phyloP scores from a whole-genome alignment of 1,140 invertebrate species.

The Drosophila mayri region DNA sequence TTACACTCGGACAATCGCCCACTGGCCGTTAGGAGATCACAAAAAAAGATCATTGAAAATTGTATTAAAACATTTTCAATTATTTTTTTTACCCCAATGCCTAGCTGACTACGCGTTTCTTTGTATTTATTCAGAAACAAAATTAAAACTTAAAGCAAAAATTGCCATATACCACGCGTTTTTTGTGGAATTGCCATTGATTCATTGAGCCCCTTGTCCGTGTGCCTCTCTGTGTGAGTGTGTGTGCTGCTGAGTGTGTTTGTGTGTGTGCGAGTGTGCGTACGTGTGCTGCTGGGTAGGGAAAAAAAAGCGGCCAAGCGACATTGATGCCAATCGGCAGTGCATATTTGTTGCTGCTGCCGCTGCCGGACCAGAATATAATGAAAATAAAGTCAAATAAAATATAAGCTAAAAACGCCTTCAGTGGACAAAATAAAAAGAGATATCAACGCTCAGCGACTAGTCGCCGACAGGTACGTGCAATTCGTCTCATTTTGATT shows the following conservation, averaged over 20 bases:
- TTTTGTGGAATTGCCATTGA: constrained; percentile 59
- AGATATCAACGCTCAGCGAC: constrained; percentile 64
- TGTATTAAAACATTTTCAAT: constrained; percentile 62
- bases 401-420: constrained; percentile 72
- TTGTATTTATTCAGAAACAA: constrained; percentile 24
- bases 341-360: constrained; percentile 52
- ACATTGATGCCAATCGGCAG: constrained; percentile 75
- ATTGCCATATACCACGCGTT: constrained; percentile 62
- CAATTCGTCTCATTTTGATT: constrained; percentile 69
- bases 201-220: constrained; percentile 54
- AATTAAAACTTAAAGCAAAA: constrained; percentile 37
- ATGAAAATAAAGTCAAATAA: constrained; percentile 52
- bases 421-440: constrained; percentile 67
- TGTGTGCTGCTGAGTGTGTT: constrained; percentile 10
- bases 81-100: constrained; percentile 50
- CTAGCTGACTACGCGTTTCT: constrained; percentile 70
- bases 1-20: constrained; percentile 46
- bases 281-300: constrained; percentile 28
- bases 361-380: constrained; percentile 57
- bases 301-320: constrained; percentile 74
- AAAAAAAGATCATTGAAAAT: constrained; percentile 59
- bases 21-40: constrained; percentile 26
- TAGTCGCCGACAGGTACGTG: constrained; percentile 68
- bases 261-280: constrained; percentile 22
- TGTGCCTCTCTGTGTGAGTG: constrained; percentile 12